Evolutionary conservation across 2,797 vertebrate genomes (phyloP).

Genomic region (Novumbra hubbsi): DNA sequence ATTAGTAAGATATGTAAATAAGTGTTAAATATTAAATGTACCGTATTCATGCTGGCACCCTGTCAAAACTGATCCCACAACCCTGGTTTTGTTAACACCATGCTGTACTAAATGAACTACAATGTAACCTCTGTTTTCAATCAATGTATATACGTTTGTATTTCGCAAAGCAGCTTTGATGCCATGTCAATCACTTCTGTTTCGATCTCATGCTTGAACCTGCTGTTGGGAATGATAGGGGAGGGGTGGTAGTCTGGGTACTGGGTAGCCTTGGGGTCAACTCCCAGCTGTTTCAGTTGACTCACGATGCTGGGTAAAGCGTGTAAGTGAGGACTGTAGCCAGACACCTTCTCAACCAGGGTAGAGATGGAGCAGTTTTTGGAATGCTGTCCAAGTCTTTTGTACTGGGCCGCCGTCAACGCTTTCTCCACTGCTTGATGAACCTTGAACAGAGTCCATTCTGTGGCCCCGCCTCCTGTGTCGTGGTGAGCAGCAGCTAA

Average conservation of each 20-base stretch:
- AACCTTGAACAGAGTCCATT: constrained; percentile 82
- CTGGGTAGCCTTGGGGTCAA: constrained; percentile 77
- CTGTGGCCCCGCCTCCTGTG: constrained; percentile 54
- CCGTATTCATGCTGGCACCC: no score
- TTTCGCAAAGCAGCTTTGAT: constrained; percentile 55
- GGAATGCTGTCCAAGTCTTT: constrained; percentile 46
- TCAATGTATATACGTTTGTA: constrained; percentile 65
- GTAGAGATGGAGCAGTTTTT: constrained; percentile 46
- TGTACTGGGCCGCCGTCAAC: constrained; percentile 70
- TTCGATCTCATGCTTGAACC: constrained; percentile 58
- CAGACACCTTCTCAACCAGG: constrained; percentile 56
- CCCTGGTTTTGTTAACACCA: no score
- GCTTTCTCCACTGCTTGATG: constrained; percentile 80
- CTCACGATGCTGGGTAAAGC: constrained; percentile 55
- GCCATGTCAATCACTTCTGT: constrained; percentile 57
- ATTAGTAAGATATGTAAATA: no score
- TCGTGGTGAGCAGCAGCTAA: constrained; percentile 69
- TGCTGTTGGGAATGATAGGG: constrained; percentile 75
- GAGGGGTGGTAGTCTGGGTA: constrained; percentile 70
- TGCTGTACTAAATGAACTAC: no score
- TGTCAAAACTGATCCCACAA: no score
- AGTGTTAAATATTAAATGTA: no score
- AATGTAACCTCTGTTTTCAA: constrained; percentile 6
- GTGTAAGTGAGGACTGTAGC: constrained; percentile 49
- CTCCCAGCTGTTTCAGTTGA: constrained; percentile 58